These are phyloP conservation scores for Cheiracanthium punctorium DNA, from an alignment of 2,888 invertebrate species.

Conservation along the genomic window DNA sequence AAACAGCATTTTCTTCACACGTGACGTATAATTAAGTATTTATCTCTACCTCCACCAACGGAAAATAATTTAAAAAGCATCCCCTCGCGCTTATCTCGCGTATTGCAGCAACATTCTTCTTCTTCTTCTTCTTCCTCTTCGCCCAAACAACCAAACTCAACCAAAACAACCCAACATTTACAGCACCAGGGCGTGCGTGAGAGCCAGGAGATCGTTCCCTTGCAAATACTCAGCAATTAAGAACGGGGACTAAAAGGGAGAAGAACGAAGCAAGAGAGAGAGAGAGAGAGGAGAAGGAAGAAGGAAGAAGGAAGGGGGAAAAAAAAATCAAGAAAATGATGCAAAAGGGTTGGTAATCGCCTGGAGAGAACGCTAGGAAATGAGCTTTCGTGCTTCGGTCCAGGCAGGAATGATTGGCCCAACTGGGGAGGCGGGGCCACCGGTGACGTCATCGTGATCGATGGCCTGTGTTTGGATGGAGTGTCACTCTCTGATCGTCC, in stretches of 20 bases:
- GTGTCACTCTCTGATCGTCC: constrained; percentile 58
- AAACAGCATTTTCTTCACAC: constrained; percentile 17
- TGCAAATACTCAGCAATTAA: constrained; percentile 70
- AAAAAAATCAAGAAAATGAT: constrained; percentile 62
- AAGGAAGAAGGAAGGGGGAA: background rate
- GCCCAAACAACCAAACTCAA: background rate
- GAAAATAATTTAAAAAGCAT: constrained; percentile 15
- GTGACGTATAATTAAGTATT: constrained; percentile 15
- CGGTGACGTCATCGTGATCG: constrained; percentile 69
- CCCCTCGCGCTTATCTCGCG: constrained; percentile 1
- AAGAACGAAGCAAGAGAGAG: no score
- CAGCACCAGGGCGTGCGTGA: constrained; percentile 12
- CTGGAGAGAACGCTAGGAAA: constrained; percentile 57
- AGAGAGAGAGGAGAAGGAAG: background rate
- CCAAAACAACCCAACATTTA: constrained; percentile 10
- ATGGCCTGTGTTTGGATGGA: constrained; percentile 66
- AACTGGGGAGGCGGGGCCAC: constrained; percentile 61
- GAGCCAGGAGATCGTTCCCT: constrained; percentile 43
- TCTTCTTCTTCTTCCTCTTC: background rate
- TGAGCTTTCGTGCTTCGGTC: constrained; percentile 67
- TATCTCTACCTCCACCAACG: constrained; percentile 15
- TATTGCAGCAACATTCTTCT: constrained; percentile 1
- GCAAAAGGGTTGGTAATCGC: constrained; percentile 60
- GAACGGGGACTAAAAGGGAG: constrained; percentile 29
- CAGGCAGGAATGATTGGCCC: constrained; percentile 62